Base-by-base conservation (phyloP, 2,113 vertebrate genomes). In the Tautogolabrus adspersus region DNA sequence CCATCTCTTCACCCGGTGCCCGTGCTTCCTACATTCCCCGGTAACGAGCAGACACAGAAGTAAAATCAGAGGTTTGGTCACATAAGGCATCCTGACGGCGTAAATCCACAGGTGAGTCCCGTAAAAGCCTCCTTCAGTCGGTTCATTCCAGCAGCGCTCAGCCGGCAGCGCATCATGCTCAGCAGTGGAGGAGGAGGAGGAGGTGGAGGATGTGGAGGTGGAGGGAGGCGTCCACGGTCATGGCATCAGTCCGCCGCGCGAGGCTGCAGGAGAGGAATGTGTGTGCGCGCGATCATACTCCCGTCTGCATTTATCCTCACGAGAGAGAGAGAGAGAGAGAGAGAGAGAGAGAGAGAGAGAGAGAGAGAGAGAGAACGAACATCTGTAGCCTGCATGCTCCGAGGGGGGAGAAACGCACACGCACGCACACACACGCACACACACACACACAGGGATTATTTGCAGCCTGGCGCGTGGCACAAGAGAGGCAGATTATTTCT, bases 1-100 rank as follows among this genome's bases (percentile, higher is more conserved):
- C 96, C 96, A 96, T 92, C 96, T 95, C 84, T 90, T 95, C 68
- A 90, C 95, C 74, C 95, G 93, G 67, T 89, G 95, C 85, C 90
- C 85, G 89, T 94, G 94, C 42, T 90, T 95, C 65, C 93, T 94
- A 93, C 96, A 95, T 60, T 96, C 96, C 76, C 86, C 94, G 3
- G 95, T 92, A 60, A 95, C 75, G 63, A 92, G 63, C 86, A 97
- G 89, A 72, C 96, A 98, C 16, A 96, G 87, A 22, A 96, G 87
- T 8, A 97, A 69, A 65, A 97, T 74, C 68, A 96, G 60, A 42
- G 95, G 73, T 86, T 94, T 95, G 73, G 89, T 84, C 69, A 94
- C 90, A 93, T 84, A 90, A 94, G 93, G 94, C 97, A 99, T 99
- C 75, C 73, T 93, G 93, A 84, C 66, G 85, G 72, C 12, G 74